Percentiles rank a stretch among this genome's conserved stretches.
These are phyloP conservation scores for Tineola bisselliella DNA, from an alignment of 2,888 invertebrate species.

Conservation along the genomic window DNA sequence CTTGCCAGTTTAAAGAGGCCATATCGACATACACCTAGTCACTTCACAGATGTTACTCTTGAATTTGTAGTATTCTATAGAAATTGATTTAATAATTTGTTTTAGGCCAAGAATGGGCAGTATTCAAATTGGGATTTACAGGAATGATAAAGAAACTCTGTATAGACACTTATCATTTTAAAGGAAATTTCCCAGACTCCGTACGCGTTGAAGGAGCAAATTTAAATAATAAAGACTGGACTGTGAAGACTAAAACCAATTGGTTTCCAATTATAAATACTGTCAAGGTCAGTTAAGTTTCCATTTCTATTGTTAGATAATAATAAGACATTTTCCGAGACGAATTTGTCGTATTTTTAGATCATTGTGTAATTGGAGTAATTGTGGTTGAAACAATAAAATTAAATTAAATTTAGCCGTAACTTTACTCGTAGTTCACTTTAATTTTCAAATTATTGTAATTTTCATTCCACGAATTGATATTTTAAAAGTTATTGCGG, in stretches of 20 bases:
- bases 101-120: slow-evolving; percentile 70
- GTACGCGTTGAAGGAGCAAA: slow-evolving; percentile 64
- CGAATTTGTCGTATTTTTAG: too few species aligned
- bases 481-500: slow-evolving; percentile 13
- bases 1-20: too few species aligned
- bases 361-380: too few species aligned
- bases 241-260: slow-evolving; percentile 24
- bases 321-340: too few species aligned
- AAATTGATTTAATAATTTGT: slow-evolving; percentile 17
- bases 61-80: too few species aligned
- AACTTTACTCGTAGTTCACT: background rate
- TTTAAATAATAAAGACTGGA: slow-evolving; percentile 35
- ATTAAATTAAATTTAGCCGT: too few species aligned
- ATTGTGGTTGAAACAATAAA: too few species aligned
- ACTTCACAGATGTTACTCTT: too few species aligned
- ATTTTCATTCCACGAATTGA: background rate
- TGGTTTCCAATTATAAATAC: slow-evolving; percentile 62
- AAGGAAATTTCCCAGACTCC: slow-evolving; percentile 73
- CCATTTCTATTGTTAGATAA: too few species aligned
- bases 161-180: slow-evolving; percentile 71
- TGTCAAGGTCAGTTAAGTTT: slow-evolving; percentile 49
- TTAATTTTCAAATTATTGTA: slow-evolving; percentile 18
- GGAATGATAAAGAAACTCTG: slow-evolving; percentile 60
- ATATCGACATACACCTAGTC: too few species aligned
- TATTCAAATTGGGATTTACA: slow-evolving; percentile 66